Conservation (phyloP, 2,797 vertebrate species). For the Poecilia wingei region DNA sequence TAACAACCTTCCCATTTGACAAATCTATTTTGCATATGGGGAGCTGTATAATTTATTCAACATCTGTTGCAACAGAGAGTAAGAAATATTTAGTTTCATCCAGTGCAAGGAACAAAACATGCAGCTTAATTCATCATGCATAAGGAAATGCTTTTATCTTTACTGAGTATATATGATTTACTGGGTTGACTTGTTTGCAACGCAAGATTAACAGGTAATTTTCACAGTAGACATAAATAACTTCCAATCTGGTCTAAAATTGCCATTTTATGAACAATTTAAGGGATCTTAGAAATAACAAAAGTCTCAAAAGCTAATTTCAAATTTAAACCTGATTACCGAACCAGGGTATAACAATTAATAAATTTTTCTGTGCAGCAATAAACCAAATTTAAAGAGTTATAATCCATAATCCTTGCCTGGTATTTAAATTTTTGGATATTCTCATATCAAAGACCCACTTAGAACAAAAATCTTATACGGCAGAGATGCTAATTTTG, state of each 20-base stretch:
- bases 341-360: conserved; percentile 11
- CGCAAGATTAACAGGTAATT: neutral
- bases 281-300: neutral
- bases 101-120: neutral
- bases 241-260: conserved; percentile 5
- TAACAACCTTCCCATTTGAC: conserved; percentile 12
- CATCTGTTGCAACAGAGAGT: neutral
- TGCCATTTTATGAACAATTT: neutral
- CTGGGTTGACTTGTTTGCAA: neutral
- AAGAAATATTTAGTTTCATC: neutral
- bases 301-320: conserved; percentile 4
- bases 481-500: conserved; percentile 39
- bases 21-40: neutral
- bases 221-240: neutral
- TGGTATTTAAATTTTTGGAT: conserved; percentile 23
- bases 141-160: neutral
- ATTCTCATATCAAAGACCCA: conserved; percentile 33
- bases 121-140: neutral
- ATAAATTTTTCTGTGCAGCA: conserved; percentile 21
- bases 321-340: conserved; percentile 7
- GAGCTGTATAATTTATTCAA: neutral
- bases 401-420: conserved; percentile 32
- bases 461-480: conserved; percentile 44
- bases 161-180: neutral
- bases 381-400: conserved; percentile 31